phyloP scores from a whole-genome alignment of 2,797 vertebrate species.

The Carapus acus region DNA sequence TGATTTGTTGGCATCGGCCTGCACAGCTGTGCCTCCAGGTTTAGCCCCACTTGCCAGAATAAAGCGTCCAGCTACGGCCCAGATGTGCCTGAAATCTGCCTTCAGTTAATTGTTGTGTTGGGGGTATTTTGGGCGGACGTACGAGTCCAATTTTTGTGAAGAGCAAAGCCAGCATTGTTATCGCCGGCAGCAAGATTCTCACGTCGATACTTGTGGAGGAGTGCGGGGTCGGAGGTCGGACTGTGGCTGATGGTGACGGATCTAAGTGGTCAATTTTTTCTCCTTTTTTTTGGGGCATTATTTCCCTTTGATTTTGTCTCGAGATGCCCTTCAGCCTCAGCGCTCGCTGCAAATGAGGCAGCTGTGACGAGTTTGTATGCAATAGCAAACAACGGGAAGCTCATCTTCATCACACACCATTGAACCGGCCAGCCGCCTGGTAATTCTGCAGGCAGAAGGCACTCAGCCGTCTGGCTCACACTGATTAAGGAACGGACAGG shows the following conservation, averaged over 20 bases:
- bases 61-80: constrained; percentile 24
- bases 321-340: constrained; percentile 26
- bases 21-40: constrained; percentile 44
- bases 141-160: constrained; percentile 55
- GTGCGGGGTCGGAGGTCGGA: constrained; percentile 25
- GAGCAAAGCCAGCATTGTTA: constrained; percentile 70
- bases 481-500: constrained; percentile 44
- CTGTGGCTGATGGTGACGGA: constrained; percentile 50
- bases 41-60: constrained; percentile 36
- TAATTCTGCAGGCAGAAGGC: constrained; percentile 55
- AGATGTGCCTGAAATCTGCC: constrained; percentile 30
- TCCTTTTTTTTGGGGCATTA: constrained; percentile 22
- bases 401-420: constrained; percentile 52
- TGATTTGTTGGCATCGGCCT: constrained; percentile 55
- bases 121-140: constrained; percentile 43
- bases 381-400: constrained; percentile 27
- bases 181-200: constrained; percentile 55
- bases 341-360: constrained; percentile 14
- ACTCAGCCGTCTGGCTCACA: constrained; percentile 44
- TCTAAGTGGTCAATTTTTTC: constrained; percentile 46
- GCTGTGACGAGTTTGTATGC: constrained; percentile 23
- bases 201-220: constrained; percentile 56
- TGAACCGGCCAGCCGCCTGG: constrained; percentile 51
- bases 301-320: constrained; percentile 27
- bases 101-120: constrained; percentile 64